Conservation (phyloP, 2,888 invertebrate species). For the Tenthredo scrophulariae region DNA sequence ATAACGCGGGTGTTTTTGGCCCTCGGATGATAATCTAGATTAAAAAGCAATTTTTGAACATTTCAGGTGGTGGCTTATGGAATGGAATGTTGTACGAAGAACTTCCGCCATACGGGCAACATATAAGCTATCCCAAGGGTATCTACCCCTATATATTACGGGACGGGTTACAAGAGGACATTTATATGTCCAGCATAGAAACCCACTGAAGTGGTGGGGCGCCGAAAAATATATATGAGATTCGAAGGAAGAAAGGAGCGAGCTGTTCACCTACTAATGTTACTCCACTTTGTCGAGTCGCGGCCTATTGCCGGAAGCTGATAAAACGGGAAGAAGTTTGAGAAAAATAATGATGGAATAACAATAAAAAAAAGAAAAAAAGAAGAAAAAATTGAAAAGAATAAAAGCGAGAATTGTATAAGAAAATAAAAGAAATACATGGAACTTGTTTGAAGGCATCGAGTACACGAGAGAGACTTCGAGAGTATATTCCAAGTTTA, state of each 20-base stretch:
- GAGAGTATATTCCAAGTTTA: background rate
- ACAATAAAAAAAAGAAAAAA: background rate
- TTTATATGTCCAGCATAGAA: conserved; percentile 55
- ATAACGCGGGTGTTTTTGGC: background rate
- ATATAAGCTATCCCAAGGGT: conserved; percentile 55
- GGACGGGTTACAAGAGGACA: conserved; percentile 56
- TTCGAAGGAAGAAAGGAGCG: conserved; percentile 24
- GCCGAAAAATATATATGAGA: conserved; percentile 53
- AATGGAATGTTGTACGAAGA: conserved; percentile 46
- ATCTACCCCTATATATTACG: conserved; percentile 57
- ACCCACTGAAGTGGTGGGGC: conserved; percentile 51
- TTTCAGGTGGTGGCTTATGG: conserved; percentile 29
- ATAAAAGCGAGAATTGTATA: background rate
- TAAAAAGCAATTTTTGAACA: conserved; percentile 49
- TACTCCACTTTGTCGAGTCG: conserved; percentile 36
- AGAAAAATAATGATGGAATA: conserved; percentile 19
- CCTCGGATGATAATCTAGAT: conserved; percentile 38
- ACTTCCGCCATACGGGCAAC: conserved; percentile 57
- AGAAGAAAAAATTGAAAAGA: background rate
- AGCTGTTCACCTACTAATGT: conserved; percentile 50
- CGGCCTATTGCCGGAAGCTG: conserved; percentile 37
- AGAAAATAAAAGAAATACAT: background rate
- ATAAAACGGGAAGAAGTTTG: conserved; percentile 26
- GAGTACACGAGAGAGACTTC: background rate
- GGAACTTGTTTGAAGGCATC: background rate